A percentile compares a stretch with the other conserved stretches of the same genome.
phyloP scores from a whole-genome alignment of 2,797 vertebrate genomes.

The Coregonus ussuriensis region DNA sequence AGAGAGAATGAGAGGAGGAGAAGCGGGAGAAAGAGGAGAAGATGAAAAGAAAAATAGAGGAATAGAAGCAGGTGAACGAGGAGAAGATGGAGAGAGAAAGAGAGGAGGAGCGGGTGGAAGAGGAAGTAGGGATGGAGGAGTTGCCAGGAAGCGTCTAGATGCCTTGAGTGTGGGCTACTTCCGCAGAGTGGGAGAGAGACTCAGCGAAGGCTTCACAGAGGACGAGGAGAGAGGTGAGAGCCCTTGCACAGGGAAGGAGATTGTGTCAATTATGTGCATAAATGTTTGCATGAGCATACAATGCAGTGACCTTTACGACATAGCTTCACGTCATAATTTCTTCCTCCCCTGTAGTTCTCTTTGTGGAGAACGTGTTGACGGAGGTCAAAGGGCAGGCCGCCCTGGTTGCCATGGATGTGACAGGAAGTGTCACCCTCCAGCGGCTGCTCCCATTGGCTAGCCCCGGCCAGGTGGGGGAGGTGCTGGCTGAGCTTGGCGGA shows the following conservation, averaged over 20 bases:
- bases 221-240: constrained; percentile 74
- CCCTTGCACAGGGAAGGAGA: no score
- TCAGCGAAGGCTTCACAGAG: constrained; percentile 72
- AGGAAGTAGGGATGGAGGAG: no score
- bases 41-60: background rate
- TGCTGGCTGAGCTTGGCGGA: constrained; percentile 72
- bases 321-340: background rate
- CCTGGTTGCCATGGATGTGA: constrained; percentile 71
- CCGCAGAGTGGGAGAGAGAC: constrained; percentile 72
- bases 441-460: constrained; percentile 68
- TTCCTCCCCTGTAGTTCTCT: constrained; percentile 68
- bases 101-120: background rate
- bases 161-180: constrained; percentile 76
- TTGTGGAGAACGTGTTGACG: constrained; percentile 82
- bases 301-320: no score
- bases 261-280: no score
- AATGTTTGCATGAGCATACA: no score
- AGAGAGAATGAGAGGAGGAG: background rate
- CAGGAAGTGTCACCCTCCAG: constrained; percentile 78
- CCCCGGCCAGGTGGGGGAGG: constrained; percentile 63
- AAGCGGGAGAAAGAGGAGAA: background rate
- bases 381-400: constrained; percentile 76
- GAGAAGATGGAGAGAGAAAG: background rate
- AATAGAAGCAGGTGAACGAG: background rate
- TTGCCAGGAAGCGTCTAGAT: constrained; percentile 66